phyloP scores from a whole-genome alignment of 2,113 vertebrate genomes.

The Chloebia gouldiae region DNA sequence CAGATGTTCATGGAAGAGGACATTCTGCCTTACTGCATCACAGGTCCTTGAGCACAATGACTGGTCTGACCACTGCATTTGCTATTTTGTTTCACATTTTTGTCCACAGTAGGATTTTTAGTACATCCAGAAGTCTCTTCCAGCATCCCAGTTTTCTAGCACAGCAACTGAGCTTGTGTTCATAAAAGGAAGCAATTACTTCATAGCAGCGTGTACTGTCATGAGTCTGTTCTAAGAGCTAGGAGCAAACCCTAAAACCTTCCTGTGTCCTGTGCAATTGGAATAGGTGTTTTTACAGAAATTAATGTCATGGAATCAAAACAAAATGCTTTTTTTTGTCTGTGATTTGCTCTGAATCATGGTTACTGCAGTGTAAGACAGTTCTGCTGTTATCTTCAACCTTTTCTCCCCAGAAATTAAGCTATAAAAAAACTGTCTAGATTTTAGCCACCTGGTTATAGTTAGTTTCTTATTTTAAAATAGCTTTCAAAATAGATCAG shows the following conservation, averaged over 20 bases:
- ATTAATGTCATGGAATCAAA: neutral
- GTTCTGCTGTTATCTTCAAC: conserved; percentile 17
- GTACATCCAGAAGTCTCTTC: neutral
- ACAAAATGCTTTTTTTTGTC: neutral
- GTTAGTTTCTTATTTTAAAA: conserved; percentile 81
- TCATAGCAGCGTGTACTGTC: neutral
- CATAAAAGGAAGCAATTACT: neutral
- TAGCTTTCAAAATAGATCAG: conserved; percentile 79
- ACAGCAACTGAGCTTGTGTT: neutral
- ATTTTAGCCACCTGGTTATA: conserved; percentile 78
- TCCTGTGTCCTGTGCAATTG: neutral
- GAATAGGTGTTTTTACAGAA: conserved; percentile 10
- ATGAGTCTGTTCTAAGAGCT: neutral
- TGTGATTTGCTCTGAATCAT: neutral
- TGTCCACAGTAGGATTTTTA: neutral
- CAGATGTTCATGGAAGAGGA: neutral
- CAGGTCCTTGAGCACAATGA: neutral
- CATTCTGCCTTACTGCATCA: neutral
- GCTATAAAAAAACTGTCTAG: conserved; percentile 38
- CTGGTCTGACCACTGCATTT: neutral
- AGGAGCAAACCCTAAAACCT: neutral
- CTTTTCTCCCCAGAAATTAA: neutral
- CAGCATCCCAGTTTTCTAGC: neutral
- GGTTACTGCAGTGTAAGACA: neutral
- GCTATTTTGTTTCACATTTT: neutral